These are phyloP conservation scores for Drosophila koepferae DNA, from an alignment of 2,888 invertebrate genomes.

Conservation along the genomic window DNA sequence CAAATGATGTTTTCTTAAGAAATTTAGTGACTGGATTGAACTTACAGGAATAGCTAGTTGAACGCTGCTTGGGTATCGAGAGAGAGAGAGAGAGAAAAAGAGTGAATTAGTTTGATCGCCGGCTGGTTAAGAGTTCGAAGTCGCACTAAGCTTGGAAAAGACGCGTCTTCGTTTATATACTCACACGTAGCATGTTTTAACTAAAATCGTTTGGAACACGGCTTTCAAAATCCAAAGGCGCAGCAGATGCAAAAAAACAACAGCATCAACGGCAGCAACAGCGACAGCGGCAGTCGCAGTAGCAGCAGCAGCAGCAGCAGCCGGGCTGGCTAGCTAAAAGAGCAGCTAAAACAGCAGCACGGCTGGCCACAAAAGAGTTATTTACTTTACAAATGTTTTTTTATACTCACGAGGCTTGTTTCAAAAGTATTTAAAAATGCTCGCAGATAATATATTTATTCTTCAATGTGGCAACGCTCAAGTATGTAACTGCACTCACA, in stretches of 20 bases:
- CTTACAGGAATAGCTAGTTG: constrained; percentile 53
- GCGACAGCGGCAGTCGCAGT: constrained; percentile 27
- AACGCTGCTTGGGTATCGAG: constrained; percentile 32
- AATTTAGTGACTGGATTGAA: constrained; percentile 36
- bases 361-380: constrained; percentile 63
- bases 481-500: not conserved
- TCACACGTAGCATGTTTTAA: constrained; percentile 77
- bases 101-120: constrained; percentile 45
- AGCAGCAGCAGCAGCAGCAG: constrained; percentile 41
- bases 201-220: constrained; percentile 73
- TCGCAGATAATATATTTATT: constrained; percentile 16
- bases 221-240: constrained; percentile 75
- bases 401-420: constrained; percentile 47
- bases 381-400: constrained; percentile 58
- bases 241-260: constrained; percentile 54
- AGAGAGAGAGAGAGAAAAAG: not conserved
- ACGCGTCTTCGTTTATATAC: constrained; percentile 83
- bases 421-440: constrained; percentile 36
- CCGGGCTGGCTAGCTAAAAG: constrained; percentile 34
- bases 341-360: constrained; percentile 57
- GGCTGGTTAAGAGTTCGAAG: constrained; percentile 78
- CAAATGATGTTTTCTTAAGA: constrained; percentile 3
- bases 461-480: constrained; percentile 26
- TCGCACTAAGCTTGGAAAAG: constrained; percentile 81
- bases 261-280: constrained; percentile 49